These are phyloP conservation scores for Sebastes wilsoni DNA, from an alignment of 2,797 vertebrate genomes.

Conservation along the genomic window DNA sequence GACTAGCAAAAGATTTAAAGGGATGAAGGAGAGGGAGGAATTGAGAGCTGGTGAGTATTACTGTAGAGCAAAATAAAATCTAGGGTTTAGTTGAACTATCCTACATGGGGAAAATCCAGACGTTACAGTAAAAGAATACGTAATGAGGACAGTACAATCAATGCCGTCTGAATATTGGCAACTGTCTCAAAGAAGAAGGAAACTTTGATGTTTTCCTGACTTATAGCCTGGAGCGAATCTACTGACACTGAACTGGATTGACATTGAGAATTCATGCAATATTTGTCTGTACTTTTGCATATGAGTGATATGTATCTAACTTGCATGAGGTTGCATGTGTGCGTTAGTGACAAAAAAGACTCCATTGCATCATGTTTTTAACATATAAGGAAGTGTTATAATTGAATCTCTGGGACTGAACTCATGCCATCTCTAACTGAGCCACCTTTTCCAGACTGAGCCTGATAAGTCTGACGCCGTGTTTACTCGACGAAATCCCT, in stretches of 20 bases:
- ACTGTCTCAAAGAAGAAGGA: neutral
- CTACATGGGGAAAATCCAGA: neutral
- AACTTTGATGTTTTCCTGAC: neutral
- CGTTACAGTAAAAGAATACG: conserved; percentile 29
- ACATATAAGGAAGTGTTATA: neutral
- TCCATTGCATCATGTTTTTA: neutral
- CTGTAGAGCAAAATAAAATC: neutral
- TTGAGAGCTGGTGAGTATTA: conserved; percentile 1
- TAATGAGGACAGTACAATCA: conserved; percentile 16
- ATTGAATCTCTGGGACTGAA: conserved; percentile 7
- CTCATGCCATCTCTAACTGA: conserved; percentile 11
- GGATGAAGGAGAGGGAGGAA: neutral
- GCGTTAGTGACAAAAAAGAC: neutral
- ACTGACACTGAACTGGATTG: neutral
- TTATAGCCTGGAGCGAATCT: neutral
- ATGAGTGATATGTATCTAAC: neutral
- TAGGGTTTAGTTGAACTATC: conserved; percentile 7
- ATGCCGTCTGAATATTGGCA: neutral
- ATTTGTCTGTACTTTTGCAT: neutral
- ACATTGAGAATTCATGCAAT: neutral
- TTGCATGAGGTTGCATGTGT: neutral
- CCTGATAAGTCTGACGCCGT: conserved; percentile 43
- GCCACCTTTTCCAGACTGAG: conserved; percentile 29
- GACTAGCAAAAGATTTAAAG: neutral
- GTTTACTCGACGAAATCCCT: conserved; percentile 59